phyloP scores from a whole-genome alignment of 2,113 vertebrate species.

The Monopterus albus region DNA sequence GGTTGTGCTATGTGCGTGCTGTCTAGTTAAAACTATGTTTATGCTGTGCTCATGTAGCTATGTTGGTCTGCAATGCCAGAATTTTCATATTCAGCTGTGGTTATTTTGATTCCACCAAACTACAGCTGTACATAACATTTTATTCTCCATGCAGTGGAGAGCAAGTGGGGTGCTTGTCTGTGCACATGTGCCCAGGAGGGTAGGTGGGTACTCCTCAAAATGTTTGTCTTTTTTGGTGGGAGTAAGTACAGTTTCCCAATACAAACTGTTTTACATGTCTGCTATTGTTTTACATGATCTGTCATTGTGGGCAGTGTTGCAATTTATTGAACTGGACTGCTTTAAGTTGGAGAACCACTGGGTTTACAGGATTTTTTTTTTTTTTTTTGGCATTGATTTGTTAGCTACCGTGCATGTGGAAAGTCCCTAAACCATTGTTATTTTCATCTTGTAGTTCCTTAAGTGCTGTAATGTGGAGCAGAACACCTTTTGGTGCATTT shows the following conservation, averaged over 20 bases:
- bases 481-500: neutral
- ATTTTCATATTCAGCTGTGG: neutral
- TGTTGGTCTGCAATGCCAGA: neutral
- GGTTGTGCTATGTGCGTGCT: no score
- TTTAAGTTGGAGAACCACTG: neutral
- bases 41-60: neutral
- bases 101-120: neutral
- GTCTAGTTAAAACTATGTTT: constrained; percentile 11
- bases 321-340: no score
- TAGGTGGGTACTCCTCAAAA: no score
- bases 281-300: no score
- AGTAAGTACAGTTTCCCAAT: no score
- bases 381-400: neutral
- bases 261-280: no score
- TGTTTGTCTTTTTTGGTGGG: no score
- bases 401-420: neutral
- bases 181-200: neutral
- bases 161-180: no score
- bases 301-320: no score
- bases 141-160: no score
- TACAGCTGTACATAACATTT: neutral
- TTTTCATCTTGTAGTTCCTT: neutral
- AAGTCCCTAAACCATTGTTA: neutral
- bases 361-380: neutral
- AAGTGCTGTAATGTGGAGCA: neutral